Percentiles rank a stretch among this genome's conserved stretches.
Conservation (phyloP, 1,140 invertebrate species). For the Zaprionus vittiger region DNA sequence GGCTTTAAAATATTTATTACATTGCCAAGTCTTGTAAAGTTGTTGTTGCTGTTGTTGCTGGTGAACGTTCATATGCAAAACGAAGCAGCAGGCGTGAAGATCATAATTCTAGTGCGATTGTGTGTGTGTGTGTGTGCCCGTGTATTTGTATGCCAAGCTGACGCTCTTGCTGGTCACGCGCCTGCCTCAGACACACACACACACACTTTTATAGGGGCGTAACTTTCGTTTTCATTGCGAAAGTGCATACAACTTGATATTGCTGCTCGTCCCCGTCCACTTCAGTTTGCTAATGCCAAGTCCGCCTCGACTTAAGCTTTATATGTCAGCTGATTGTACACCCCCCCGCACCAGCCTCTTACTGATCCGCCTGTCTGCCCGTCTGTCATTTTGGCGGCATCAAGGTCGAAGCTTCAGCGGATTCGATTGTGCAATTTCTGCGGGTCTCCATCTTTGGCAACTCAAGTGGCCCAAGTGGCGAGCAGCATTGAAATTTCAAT, state of each 20-base stretch:
- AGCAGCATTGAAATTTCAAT: constrained; percentile 24
- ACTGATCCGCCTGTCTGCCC: neutral
- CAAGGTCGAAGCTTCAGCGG: constrained; percentile 59
- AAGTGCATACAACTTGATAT: constrained; percentile 77
- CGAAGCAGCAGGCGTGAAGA: constrained; percentile 66
- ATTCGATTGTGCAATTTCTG: constrained; percentile 34
- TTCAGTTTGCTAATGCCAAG: constrained; percentile 55
- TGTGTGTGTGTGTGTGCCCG: constrained; percentile 45
- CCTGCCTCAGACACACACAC: constrained; percentile 22
- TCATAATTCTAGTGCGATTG: constrained; percentile 67
- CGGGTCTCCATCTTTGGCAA: constrained; percentile 19
- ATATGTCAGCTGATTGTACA: neutral
- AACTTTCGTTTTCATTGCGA: constrained; percentile 83
- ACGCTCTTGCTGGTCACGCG: constrained; percentile 73
- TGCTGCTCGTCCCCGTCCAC: constrained; percentile 40
- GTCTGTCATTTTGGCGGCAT: constrained; percentile 19
- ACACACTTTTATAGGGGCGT: constrained; percentile 38
- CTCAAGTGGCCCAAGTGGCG: constrained; percentile 20
- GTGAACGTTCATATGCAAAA: constrained; percentile 48
- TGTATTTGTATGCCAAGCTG: constrained; percentile 59
- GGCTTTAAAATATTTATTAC: constrained; percentile 75
- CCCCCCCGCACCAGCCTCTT: neutral
- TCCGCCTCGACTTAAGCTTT: neutral
- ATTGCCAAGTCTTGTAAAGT: constrained; percentile 66
- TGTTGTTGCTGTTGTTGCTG: constrained; percentile 23